Evolutionary conservation across 2,113 vertebrate species (phyloP).

Genomic region (Erythrocercus mccallii): DNA sequence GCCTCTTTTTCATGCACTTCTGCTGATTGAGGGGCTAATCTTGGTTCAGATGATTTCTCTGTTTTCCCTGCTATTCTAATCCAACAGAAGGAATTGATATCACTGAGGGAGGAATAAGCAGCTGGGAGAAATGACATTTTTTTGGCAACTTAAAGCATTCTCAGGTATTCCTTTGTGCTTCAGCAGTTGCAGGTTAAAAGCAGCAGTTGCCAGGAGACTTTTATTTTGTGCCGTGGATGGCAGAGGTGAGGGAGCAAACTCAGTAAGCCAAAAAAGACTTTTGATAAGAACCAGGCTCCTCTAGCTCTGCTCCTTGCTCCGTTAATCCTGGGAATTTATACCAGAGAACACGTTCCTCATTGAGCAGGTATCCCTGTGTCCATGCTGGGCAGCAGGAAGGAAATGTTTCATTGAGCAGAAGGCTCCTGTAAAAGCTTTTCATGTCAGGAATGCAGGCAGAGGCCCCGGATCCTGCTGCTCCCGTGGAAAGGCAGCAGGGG

Average conservation of each 20-base stretch:
- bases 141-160: not conserved
- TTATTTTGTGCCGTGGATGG: not conserved
- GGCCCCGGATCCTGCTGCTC: not conserved
- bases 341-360: not conserved
- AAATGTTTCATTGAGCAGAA: constrained; percentile 16
- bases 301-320: not conserved
- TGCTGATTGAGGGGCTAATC: not conserved
- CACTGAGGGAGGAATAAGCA: not conserved
- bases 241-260: not conserved
- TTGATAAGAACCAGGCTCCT: not conserved
- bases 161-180: not conserved
- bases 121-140: not conserved
- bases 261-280: not conserved
- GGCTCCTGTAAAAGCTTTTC: constrained; percentile 9
- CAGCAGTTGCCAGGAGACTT: not conserved
- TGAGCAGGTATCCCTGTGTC: not conserved
- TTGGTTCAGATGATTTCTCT: not conserved
- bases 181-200: not conserved
- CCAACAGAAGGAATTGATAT: not conserved
- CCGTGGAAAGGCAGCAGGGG: not conserved
- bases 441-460: not conserved
- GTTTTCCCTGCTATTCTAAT: not conserved
- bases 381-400: constrained; percentile 4
- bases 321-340: not conserved
- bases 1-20: not conserved